Conservation (phyloP, 2,888 invertebrate species). For the Pimpla rufipes region DNA sequence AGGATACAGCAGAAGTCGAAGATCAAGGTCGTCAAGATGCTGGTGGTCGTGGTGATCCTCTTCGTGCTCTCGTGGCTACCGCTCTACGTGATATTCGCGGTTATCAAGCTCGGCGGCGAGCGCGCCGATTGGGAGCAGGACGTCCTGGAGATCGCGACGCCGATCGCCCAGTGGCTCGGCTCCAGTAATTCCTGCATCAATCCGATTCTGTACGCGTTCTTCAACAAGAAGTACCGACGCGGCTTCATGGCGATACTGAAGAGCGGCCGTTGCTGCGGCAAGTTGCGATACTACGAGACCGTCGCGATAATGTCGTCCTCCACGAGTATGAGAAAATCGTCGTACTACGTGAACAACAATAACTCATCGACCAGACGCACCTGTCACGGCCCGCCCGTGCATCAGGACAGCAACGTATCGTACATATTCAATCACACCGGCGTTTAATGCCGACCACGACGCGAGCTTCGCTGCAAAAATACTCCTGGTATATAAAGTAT, state of each 20-base stretch:
- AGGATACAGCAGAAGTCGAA: conserved; percentile 97
- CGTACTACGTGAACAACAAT: conserved; percentile 92
- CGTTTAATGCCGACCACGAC: conserved; percentile 86
- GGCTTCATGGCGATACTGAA: conserved; percentile 96
- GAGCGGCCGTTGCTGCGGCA: conserved; percentile 94
- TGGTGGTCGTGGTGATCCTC: conserved; percentile 96
- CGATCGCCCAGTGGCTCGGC: conserved; percentile 96
- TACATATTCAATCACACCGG: conserved; percentile 91
- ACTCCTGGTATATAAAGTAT: not conserved
- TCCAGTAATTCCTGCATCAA: conserved; percentile 98
- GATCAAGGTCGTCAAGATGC: conserved; percentile 97
- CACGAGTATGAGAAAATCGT: conserved; percentile 94
- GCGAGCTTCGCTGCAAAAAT: conserved; percentile 29
- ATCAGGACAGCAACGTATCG: conserved; percentile 88
- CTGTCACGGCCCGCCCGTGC: conserved; percentile 84
- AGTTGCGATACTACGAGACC: conserved; percentile 94
- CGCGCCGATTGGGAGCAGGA: conserved; percentile 92
- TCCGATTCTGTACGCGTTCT: conserved; percentile 97
- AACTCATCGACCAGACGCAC: conserved; percentile 86
- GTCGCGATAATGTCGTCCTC: conserved; percentile 95
- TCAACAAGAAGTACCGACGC: conserved; percentile 96
- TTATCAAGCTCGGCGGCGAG: conserved; percentile 91
- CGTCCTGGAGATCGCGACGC: conserved; percentile 92
- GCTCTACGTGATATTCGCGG: conserved; percentile 94
- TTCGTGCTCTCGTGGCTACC: conserved; percentile 98